Evolutionary conservation across 92 coral and sea anemone genomes (phyloP), one percentile per base, ranked within the genome.

Genomic region (Paragorgia papillata): DNA sequence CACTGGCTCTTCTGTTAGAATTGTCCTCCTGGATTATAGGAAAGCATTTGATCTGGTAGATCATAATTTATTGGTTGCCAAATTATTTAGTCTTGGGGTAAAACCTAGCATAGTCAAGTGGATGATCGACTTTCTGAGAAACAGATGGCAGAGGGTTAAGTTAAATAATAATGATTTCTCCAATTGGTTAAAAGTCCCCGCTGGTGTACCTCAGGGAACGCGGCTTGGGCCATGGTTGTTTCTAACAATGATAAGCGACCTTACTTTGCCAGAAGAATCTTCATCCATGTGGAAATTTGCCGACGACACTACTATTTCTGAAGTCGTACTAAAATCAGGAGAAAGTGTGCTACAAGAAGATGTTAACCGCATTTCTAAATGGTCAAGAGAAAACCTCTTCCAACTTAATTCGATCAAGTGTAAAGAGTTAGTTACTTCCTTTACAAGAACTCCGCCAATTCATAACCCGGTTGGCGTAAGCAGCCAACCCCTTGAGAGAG

Each of bases 61-160:
- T 28, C 76, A 14, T 37, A 70, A 70, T 7, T n/a, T 55, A 57
- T 64, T 73, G 69, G 48, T 68, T 27, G 40, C 69, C 68, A 80
- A 80, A 27, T 63, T 68, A 41, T 21, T 53, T 34, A 34, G 84
- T 24, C 59, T 80, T 3, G 79, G 79, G 41, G 58, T 80, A 1
- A 33, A 68, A 39, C 59, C 78, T 30, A 57, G 57, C 10, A 57
- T 43, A 9, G 67, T 85, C 22, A 76, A 75, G 66, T 85, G 86
- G 89, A 61, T 74, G 2, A 73, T 80, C 28, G 85, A 85, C 61
- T 80, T n/a, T n/a, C n/a, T 85, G 43, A 66, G 69, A 28, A 51
- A 28, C 60, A 76, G 26, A 76, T 62, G n/a, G 9, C 73, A 76
- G 24, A 60, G n/a, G n/a, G n/a, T n/a, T n/a, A n/a, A n/a, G n/a